Base-by-base conservation (phyloP, 2,888 invertebrate species). In the Sphaerophoria rueppellii region DNA sequence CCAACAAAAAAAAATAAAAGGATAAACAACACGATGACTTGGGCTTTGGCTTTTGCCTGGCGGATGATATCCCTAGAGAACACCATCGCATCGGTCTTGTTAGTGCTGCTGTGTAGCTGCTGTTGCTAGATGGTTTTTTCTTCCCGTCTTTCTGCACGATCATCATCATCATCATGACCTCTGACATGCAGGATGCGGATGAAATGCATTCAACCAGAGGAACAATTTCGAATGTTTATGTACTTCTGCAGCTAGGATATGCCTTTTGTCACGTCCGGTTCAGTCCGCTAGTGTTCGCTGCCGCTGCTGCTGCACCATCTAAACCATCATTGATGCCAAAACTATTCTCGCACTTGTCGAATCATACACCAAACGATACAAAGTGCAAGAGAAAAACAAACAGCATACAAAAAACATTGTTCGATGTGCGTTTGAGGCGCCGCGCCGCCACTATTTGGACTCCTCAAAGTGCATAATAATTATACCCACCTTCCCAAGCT, bases 141-240 rank as follows among this genome's bases (percentile, higher is more conserved):
- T 55, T 35, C 63, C 32, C 52, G 63, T 7, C 54, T 6, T 40
- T 32, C 4, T 34, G n/a, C n/a, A 11, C 37, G 35, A 65, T 37
- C 50, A 37, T 50, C 48, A 34, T 32, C 34, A 48, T 32, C 43
- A 43, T 43, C 69, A 57, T 80, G 85, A 85, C 70, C 81, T 85
- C 76, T 85, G 85, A 81, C 81, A 80, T 74, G 37, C 76, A 70
- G 80, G 85, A 72, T 85, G 73, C 81, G 72, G 81, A 81, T 85
- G 65, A 63, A 72, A 77, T 81, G 72, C 80, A 77, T 69, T 73
- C 76, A 73, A 40, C 73, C 70, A 76, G 50, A 74, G 63, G 73
- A 81, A 85, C 85, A 73, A 73, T 85, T 77, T 73, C 76, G 52
- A 69, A 69, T 63, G 72, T 60, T 46, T 55, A 57, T 58, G 57